These are phyloP conservation scores for Encarsia formosa DNA, from an alignment of 2,888 invertebrate genomes.

Conservation along the genomic window DNA sequence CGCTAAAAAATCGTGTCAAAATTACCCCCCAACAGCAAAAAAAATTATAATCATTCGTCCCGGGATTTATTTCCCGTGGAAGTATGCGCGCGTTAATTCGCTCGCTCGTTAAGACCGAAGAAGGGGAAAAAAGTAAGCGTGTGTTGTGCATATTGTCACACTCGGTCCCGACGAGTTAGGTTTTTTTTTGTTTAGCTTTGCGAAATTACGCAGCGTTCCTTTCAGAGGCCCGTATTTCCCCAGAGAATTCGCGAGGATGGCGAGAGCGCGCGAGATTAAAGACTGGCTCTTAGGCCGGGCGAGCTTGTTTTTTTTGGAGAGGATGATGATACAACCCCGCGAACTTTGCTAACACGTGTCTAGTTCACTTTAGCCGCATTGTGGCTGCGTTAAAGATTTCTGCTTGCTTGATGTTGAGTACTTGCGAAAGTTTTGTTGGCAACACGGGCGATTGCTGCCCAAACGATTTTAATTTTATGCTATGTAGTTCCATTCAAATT, in stretches of 20 bases:
- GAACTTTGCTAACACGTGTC: no score
- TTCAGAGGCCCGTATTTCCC: constrained; percentile 28
- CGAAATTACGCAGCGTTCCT: constrained; percentile 2
- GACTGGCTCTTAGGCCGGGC: constrained; percentile 21
- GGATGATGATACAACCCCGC: no score
- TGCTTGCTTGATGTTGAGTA: no score
- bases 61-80: no score
- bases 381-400: no score
- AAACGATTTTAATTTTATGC: no score
- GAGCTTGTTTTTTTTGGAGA: constrained; percentile 10
- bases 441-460: no score
- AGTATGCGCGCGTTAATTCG: constrained; percentile 19
- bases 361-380: no score
- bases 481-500: no score
- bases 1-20: constrained; percentile 11
- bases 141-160: constrained; percentile 22
- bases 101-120: constrained; percentile 8
- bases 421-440: no score
- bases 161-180: constrained; percentile 3
- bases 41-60: no score
- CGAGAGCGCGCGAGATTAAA: constrained; percentile 29
- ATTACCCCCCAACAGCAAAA: no score
- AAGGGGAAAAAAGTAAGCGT: not conserved
- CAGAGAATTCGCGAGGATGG: constrained; percentile 24
- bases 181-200: not conserved